A percentile compares a stretch with the other conserved stretches of the same genome.
Conservation (phyloP, 1,140 invertebrate genomes). For the Idris sp. region DNA sequence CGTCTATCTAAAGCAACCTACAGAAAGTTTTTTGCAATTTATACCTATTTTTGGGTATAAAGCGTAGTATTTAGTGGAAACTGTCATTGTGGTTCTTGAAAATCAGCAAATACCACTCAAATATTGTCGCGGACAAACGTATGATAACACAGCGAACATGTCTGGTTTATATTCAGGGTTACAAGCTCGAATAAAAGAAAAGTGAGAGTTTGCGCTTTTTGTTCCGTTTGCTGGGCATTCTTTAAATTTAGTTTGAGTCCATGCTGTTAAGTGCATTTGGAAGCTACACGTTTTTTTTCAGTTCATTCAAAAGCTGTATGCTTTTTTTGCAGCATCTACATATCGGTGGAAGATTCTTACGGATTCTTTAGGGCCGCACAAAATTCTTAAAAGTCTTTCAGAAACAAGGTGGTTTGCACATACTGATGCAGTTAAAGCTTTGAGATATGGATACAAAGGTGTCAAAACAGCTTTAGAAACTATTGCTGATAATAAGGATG, state of each 20-base stretch:
- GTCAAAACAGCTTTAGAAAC: background rate
- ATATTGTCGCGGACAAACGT: conserved; percentile 66
- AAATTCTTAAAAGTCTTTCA: background rate
- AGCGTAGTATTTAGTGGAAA: too few relatives aligned
- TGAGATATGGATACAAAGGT: background rate
- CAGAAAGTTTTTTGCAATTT: too few relatives aligned
- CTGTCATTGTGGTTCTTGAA: too few relatives aligned
- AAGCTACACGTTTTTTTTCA: conserved; percentile 50
- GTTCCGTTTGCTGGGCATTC: conserved; percentile 64
- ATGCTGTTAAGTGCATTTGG: too few relatives aligned
- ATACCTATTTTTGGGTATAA: too few relatives aligned
- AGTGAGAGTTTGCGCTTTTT: conserved; percentile 42
- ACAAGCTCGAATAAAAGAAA: conserved; percentile 60
- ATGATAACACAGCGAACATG: conserved; percentile 69
- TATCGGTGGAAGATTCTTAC: conserved; percentile 5
- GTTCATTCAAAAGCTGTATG: conserved; percentile 42
- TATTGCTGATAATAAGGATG: conserved; percentile 2
- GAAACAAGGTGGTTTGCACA: background rate
- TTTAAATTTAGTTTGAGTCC: conserved; percentile 63
- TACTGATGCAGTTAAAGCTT: conserved; percentile 3
- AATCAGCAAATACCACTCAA: too few relatives aligned
- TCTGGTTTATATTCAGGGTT: conserved; percentile 62
- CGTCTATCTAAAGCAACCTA: too few relatives aligned
- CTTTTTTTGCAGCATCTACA: conserved; percentile 6
- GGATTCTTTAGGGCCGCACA: background rate